Evolutionary conservation across 2,797 vertebrate genomes (phyloP).

Genomic region (Huso huso): DNA sequence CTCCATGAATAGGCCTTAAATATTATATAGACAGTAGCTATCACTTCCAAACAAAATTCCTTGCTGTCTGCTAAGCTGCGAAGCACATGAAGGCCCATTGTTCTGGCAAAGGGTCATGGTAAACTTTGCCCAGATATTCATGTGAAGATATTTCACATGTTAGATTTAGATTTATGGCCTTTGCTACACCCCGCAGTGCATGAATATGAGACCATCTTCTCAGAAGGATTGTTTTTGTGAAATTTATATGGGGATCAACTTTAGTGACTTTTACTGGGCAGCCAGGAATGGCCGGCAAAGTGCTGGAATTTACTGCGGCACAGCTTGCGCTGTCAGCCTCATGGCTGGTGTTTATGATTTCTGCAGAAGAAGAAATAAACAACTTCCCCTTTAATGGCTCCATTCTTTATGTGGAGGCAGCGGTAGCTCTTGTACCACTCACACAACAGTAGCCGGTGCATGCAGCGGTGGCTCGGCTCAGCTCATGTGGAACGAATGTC

Average conservation of each 20-base stretch:
- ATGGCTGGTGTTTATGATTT: conserved; percentile 73
- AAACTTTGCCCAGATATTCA: conserved; percentile 80
- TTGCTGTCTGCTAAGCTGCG: conserved; percentile 88
- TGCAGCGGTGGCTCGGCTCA: conserved; percentile 45
- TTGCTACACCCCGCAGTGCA: conserved; percentile 82
- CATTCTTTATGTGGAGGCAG: conserved; percentile 60
- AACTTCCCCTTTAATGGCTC: conserved; percentile 65
- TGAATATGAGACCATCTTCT: conserved; percentile 95
- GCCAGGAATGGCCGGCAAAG: conserved; percentile 74
- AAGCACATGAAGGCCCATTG: conserved; percentile 94
- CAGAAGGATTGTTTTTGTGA: conserved; percentile 84
- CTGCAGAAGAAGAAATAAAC: conserved; percentile 73
- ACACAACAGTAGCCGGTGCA: conserved; percentile 56
- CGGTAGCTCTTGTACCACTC: conserved; percentile 49
- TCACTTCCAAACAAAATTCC: conserved; percentile 97
- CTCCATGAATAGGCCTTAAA: conserved; percentile 89
- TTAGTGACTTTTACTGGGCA: conserved; percentile 86
- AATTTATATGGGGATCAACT: conserved; percentile 89
- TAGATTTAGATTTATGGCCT: conserved; percentile 87
- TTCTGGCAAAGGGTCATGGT: conserved; percentile 85
- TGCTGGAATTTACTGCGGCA: conserved; percentile 70
- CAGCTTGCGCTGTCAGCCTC: conserved; percentile 59
- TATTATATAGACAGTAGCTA: conserved; percentile 99
- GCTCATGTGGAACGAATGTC: conserved; percentile 57
- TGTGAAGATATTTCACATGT: conserved; percentile 89